Conservation (phyloP, 2,888 invertebrate genomes). For the Mellilla xanthometata region DNA sequence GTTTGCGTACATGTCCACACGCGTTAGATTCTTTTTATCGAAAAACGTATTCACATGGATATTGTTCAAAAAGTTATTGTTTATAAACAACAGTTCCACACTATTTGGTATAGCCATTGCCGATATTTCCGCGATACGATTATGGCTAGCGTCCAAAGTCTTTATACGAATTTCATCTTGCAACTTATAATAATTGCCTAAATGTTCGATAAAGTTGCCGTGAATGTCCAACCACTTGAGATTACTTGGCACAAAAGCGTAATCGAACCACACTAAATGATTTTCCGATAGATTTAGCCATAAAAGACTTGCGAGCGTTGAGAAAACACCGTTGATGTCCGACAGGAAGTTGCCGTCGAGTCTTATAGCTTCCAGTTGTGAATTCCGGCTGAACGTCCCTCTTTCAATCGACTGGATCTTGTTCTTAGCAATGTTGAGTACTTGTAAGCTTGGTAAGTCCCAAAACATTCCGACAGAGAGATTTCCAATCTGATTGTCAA, state of each 20-base stretch:
- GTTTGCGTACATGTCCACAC: conserved; percentile 95
- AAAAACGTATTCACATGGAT: conserved; percentile 93
- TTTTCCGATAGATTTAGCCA: conserved; percentile 96
- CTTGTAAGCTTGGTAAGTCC: conserved; percentile 92
- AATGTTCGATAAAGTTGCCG: conserved; percentile 93
- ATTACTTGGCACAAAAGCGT: conserved; percentile 94
- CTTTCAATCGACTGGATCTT: conserved; percentile 93
- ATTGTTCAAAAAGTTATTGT: conserved; percentile 92
- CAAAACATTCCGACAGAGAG: conserved; percentile 93
- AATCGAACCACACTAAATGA: conserved; percentile 96
- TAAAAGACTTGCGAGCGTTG: conserved; percentile 91
- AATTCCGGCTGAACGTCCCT: conserved; percentile 91
- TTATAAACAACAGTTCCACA: conserved; percentile 93
- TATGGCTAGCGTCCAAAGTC: conserved; percentile 94
- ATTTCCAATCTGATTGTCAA: conserved; percentile 95
- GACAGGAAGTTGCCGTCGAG: conserved; percentile 94
- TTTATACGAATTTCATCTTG: conserved; percentile 91
- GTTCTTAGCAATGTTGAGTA: conserved; percentile 94
- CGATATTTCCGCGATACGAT: conserved; percentile 91
- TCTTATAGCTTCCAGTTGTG: conserved; percentile 92
- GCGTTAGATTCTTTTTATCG: conserved; percentile 91
- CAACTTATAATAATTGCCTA: conserved; percentile 94
- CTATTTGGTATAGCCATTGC: conserved; percentile 94
- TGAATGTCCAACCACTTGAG: conserved; percentile 96
- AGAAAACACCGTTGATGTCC: conserved; percentile 95